Evolutionary conservation across 2,113 vertebrate species (phyloP), one percentile per base, ranked within the genome.

Genomic region (Odobenus rosmarus): DNA sequence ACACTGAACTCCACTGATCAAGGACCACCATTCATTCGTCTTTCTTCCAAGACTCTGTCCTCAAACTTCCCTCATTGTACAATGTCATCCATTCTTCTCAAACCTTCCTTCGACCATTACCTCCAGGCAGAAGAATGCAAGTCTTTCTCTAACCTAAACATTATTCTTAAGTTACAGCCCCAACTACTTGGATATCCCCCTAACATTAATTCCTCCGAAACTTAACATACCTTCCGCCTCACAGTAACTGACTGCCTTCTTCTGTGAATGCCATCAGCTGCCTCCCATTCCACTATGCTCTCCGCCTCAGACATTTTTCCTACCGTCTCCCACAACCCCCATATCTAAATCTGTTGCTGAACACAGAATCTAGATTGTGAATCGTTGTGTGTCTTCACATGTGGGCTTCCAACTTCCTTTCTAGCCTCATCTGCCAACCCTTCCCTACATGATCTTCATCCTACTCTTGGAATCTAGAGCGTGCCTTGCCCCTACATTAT

Each of bases 221-320:
- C 15, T 49, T 69, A 36, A 64, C 28, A 31, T 64, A 31, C 5
- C 62, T 13, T 64, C 26, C 31, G 14, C 61, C 26, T 62, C 61
- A 24, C 39, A 57, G 13, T 67, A 83, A 69, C 33, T 80, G 55
- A n/a, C 12, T 80, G 16, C 59, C 19, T 42, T 0, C 79, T 74
- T 57, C 53, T 87, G 19, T 26, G 28, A 49, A 49, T 11, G n/a
- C 33, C 0, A 13, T 72, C 24, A 71, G 81, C n/a, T 5, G 4
- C 46, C 21, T 61, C 39, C 19, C 49, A 11, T 82, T 69, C 1
- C 5, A 67, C 42, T 26, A 46, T 0, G 0, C 3, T 88, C 71
- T 71, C 8, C 10, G 82, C 0, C 13, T 49, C 31, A 76, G 19
- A 23, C 11, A 18, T 19, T 46, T 87, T 72, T 33, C 81, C 24